These are phyloP conservation scores for Actinopyga echinites DNA, from an alignment of 53 echinoderm and acorn worm species.

Conservation along the genomic window DNA sequence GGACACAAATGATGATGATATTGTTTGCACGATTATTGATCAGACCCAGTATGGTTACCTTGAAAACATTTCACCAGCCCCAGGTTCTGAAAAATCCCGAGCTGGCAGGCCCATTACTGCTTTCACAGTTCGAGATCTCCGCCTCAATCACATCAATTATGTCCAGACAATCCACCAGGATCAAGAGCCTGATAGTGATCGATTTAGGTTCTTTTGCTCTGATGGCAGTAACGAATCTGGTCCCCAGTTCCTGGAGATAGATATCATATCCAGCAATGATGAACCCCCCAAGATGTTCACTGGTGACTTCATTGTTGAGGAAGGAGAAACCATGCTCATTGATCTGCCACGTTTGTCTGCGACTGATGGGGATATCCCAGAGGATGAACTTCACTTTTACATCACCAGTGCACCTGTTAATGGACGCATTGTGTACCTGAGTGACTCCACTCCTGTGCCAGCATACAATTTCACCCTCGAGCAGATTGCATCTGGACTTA, in stretches of 20 bases:
- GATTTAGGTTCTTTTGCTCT: constrained; percentile 82
- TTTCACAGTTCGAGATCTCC: constrained; percentile 87
- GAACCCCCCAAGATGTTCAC: constrained; percentile 77
- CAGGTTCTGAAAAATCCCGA: constrained; percentile 97
- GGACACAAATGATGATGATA: constrained; percentile 91
- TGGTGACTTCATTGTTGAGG: constrained; percentile 67
- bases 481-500: constrained; percentile 69
- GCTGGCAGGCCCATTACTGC: constrained; percentile 91
- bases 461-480: constrained; percentile 89
- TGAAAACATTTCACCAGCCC: constrained; percentile 95
- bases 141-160: constrained; percentile 96
- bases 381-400: constrained; percentile 85
- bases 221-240: constrained; percentile 85
- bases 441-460: constrained; percentile 55
- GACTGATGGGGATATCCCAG: constrained; percentile 75
- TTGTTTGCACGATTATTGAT: constrained; percentile 78
- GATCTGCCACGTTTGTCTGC: constrained; percentile 74
- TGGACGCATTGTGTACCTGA: constrained; percentile 73
- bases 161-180: constrained; percentile 88
- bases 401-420: constrained; percentile 69
- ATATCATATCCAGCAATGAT: constrained; percentile 81
- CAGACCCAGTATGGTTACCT: constrained; percentile 76
- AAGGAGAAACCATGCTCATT: constrained; percentile 71
- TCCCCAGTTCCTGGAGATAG: constrained; percentile 79
- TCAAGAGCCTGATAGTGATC: constrained; percentile 80